Base-by-base conservation (phyloP, 1,140 invertebrate species). In the Cardiocondyla obscurior region DNA sequence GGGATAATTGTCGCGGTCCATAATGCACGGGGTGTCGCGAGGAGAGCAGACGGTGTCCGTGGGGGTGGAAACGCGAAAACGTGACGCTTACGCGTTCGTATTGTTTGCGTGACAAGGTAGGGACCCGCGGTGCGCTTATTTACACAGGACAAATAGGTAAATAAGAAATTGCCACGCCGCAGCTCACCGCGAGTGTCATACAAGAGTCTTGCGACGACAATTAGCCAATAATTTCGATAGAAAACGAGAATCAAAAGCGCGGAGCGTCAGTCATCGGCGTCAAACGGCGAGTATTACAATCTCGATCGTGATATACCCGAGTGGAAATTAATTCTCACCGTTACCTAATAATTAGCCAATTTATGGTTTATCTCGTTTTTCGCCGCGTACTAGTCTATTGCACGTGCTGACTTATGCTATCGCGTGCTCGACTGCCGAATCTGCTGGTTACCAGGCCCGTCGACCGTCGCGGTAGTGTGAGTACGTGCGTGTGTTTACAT, bases 51-150 rank as follows among this genome's bases (percentile, higher is more conserved):
- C 19, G 46, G 16, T 55, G 33, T 67, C 62, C 16, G 16, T 36
- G 39, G 25, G 46, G 79, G 16, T 60, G 57, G 30, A 73, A 79
- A 82, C 25, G 74, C 62, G 74, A 60, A 82, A 85, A 83, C 83
- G 85, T 83, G 84, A 87, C 83, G 87, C 87, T 60, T 89, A 90
- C 86, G 90, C 90, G 86, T 91, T 77, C 85, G 69, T 86, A 83
- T 88, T 91, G 89, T 92, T 91, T 91, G 90, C 87, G 85, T 81
- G 89, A 88, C 44, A 91, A 92, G 91, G 91, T 90, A 91, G 90
- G 90, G 88, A 91, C 82, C 84, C 82, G 69, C 69, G 44, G 74
- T 83, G 67, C 64, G 86, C 79, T 83, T 86, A 84, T 91, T 89
- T 91, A 89, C 91, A 76, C 79, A 84, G 79, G 82, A 87, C 85